These are phyloP conservation scores for Spatula versicolor DNA, from an alignment of 2,797 vertebrate species.

Conservation along the genomic window DNA sequence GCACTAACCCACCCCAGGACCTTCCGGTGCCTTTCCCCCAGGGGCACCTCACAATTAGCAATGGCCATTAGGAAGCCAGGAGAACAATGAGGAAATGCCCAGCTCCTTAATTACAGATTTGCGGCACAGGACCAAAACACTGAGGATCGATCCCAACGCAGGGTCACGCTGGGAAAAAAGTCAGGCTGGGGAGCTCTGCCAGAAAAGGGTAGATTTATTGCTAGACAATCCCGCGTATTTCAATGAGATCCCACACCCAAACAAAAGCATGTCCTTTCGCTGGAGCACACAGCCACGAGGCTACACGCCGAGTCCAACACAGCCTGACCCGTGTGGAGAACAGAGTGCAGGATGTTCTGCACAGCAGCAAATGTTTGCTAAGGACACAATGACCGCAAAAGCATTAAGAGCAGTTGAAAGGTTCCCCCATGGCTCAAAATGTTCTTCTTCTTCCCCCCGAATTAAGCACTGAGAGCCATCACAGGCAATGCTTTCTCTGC, in stretches of 20 bases:
- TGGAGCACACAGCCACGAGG: not conserved
- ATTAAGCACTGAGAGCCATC: not conserved
- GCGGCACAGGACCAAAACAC: not conserved
- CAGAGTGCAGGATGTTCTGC: not conserved
- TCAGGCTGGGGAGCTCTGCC: not conserved
- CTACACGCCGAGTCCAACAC: not conserved
- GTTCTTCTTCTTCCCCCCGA: not conserved
- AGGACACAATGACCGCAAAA: not conserved
- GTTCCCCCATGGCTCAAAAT: not conserved
- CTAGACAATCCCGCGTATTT: not conserved
- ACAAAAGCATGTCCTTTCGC: not conserved
- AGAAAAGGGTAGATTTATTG: not conserved
- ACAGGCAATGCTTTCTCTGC: not conserved
- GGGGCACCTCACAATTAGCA: slow-evolving; percentile 20
- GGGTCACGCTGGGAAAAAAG: not conserved
- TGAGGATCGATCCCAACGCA: not conserved
- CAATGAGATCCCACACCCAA: not conserved
- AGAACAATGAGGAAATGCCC: slow-evolving; percentile 34
- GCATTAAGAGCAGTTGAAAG: not conserved
- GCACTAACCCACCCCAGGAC: not conserved
- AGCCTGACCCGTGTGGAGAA: accelerated
- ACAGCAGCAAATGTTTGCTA: accelerated
- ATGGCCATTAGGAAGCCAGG: not conserved
- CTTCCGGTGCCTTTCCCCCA: slow-evolving; percentile 18
- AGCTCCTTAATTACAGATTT: not conserved